Conservation (phyloP, 2,888 invertebrate genomes). For the Drosophila yooni region DNA sequence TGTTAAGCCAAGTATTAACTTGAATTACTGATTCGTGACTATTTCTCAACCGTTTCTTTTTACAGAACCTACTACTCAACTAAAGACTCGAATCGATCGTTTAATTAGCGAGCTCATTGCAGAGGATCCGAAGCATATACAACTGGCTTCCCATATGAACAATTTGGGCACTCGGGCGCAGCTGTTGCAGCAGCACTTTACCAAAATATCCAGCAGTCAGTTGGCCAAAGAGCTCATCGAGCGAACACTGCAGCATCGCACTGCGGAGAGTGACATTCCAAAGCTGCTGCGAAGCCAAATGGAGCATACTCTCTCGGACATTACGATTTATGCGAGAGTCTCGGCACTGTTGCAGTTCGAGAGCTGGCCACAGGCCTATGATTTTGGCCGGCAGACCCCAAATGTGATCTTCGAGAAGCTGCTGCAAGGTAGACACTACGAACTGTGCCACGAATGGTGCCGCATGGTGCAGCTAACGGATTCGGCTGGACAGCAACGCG, state of each 20-base stretch:
- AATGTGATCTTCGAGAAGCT: constrained; percentile 81
- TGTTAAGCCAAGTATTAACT: neutral
- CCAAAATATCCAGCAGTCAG: constrained; percentile 81
- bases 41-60: neutral
- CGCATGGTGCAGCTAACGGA: constrained; percentile 86
- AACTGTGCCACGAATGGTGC: constrained; percentile 90
- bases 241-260: constrained; percentile 86
- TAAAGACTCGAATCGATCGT: constrained; percentile 60
- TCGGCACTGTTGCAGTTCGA: constrained; percentile 86
- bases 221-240: constrained; percentile 83
- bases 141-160: constrained; percentile 71
- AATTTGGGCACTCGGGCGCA: constrained; percentile 75
- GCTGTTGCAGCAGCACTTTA: constrained; percentile 80
- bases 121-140: constrained; percentile 74
- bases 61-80: constrained; percentile 38
- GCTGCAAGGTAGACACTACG: constrained; percentile 79
- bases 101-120: constrained; percentile 71
- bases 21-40: too few species aligned
- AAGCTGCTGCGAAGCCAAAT: constrained; percentile 82
- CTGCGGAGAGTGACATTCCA: constrained; percentile 83
- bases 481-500: constrained; percentile 77
- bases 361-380: constrained; percentile 88
- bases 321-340: constrained; percentile 88
- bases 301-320: constrained; percentile 87
- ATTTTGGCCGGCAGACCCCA: constrained; percentile 82